These are phyloP conservation scores for Centropus bengalensis DNA, from an alignment of 2,113 vertebrate species.

Conservation along the genomic window DNA sequence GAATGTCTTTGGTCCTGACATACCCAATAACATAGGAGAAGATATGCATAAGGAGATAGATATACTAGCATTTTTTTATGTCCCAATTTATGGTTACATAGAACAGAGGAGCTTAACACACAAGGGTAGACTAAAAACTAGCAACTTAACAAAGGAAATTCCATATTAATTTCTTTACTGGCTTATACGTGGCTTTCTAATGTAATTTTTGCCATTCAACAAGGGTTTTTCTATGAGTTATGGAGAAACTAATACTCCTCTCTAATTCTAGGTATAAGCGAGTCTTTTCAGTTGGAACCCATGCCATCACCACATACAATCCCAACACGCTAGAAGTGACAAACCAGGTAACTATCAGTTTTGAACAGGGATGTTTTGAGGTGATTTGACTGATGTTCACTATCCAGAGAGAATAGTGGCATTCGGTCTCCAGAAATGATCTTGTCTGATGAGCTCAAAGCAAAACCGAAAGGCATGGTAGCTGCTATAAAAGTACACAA, in stretches of 20 bases:
- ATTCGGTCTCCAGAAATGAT: background rate
- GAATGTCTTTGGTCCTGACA: background rate
- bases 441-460: background rate
- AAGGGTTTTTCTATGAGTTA: background rate
- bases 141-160: background rate
- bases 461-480: background rate
- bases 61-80: background rate
- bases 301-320: conserved; percentile 97
- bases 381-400: background rate
- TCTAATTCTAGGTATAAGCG: conserved; percentile 88
- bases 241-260: conserved; percentile 11
- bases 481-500: background rate
- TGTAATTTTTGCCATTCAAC: background rate
- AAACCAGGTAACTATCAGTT: conserved; percentile 88
- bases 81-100: background rate
- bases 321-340: conserved; percentile 97
- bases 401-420: background rate
- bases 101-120: background rate
- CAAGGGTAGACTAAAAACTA: background rate
- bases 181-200: background rate
- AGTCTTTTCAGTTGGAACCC: conserved; percentile 96
- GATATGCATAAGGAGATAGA: background rate
- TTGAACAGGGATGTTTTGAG: background rate
- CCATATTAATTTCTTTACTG: background rate
- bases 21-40: background rate